Conservation (phyloP, 2,888 invertebrate genomes). For the Xanthia togata region DNA sequence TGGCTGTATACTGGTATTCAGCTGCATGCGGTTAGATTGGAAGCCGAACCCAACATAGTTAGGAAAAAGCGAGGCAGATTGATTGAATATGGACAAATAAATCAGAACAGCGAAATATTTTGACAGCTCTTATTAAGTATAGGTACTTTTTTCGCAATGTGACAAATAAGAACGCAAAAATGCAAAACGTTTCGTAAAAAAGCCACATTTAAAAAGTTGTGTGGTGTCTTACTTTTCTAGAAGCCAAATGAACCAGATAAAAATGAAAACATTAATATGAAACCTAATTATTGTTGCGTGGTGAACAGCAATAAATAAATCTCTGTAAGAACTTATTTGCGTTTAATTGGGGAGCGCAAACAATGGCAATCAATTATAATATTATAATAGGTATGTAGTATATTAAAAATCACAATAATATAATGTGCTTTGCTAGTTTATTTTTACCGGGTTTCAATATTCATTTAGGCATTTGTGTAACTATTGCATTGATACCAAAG, state of each 20-base stretch:
- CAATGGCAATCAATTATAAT: conserved; percentile 18
- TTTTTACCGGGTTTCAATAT: background rate
- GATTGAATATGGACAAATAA: no score
- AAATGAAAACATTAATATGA: background rate
- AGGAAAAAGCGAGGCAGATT: no score
- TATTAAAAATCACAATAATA: background rate
- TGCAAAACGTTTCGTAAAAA: background rate
- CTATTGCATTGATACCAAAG: background rate
- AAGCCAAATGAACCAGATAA: background rate
- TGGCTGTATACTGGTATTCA: no score
- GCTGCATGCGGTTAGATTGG: no score
- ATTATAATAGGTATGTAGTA: background rate
- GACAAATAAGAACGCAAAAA: background rate
- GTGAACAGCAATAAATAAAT: conserved; percentile 12
- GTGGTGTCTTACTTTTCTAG: background rate
- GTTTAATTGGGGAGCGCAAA: conserved; percentile 28
- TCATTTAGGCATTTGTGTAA: background rate
- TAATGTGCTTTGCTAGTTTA: background rate
- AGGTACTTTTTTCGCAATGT: background rate
- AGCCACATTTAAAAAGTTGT: background rate
- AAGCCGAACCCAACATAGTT: no score
- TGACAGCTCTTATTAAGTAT: no score
- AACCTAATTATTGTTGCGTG: conserved; percentile 29
- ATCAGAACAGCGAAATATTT: no score
- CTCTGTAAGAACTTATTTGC: conserved; percentile 21